A percentile compares a stretch with the other conserved stretches of the same genome.
Evolutionary conservation across 2,113 vertebrate species (phyloP).

Genomic region (Clupea harengus): DNA sequence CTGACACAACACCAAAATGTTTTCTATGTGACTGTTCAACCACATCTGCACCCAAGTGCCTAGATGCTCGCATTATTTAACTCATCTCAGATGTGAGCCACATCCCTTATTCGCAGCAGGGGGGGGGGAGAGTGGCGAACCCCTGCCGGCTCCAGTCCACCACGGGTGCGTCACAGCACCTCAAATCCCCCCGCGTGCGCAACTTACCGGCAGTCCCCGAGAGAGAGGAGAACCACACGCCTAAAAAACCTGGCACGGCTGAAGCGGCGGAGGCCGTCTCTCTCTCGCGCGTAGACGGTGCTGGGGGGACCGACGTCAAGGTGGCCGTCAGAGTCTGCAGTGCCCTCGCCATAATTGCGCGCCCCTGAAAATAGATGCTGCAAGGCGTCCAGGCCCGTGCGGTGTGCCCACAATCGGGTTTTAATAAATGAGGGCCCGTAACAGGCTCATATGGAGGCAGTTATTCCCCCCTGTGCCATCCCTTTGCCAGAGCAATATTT

Average conservation of each 20-base stretch:
- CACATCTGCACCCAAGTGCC: neutral
- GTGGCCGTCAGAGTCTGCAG: slow-evolving; percentile 60
- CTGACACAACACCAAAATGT: neutral
- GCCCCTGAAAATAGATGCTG: slow-evolving; percentile 70
- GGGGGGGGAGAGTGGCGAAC: neutral
- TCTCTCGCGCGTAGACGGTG: slow-evolving; percentile 61
- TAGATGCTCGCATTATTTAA: neutral
- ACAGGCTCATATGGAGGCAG: slow-evolving; percentile 74
- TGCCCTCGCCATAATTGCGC: slow-evolving; percentile 75
- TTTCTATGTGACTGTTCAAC: neutral
- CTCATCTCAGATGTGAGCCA: neutral
- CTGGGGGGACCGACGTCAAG: slow-evolving; percentile 76
- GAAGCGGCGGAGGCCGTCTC: slow-evolving; percentile 58
- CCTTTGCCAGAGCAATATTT: slow-evolving; percentile 64
- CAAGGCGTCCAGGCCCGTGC: slow-evolving; percentile 61
- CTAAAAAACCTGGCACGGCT: slow-evolving; percentile 50
- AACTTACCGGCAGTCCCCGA: slow-evolving; percentile 4
- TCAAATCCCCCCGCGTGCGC: neutral
- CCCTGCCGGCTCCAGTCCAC: neutral
- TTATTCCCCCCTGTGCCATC: slow-evolving; percentile 62
- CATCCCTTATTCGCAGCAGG: neutral
- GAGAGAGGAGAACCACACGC: slow-evolving; percentile 61
- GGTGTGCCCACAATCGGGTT: slow-evolving; percentile 73
- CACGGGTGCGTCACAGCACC: neutral
- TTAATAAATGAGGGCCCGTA: slow-evolving; percentile 74